A percentile compares a stretch with the other conserved stretches of the same genome.
Conservation (phyloP, 2,888 invertebrate genomes). For the Neoscelio sp. region DNA sequence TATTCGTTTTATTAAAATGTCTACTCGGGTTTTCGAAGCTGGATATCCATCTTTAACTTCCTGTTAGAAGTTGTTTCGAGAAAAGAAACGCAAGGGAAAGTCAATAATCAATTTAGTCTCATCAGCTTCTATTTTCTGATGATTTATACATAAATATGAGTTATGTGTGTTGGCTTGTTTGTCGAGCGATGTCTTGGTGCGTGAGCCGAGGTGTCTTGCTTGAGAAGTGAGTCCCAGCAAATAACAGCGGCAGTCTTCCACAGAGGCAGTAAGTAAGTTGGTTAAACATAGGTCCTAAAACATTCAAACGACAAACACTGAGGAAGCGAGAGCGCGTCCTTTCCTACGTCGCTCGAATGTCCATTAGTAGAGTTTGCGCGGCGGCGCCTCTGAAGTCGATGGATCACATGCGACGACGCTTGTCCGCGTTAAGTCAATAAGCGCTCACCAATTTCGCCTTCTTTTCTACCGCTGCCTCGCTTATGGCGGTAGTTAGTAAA, state of each 20-base stretch:
- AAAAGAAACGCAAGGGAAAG: constrained; percentile 54
- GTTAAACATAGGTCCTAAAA: constrained; percentile 82
- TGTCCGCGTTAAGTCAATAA: constrained; percentile 74
- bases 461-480: too few relatives aligned
- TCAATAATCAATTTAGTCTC: constrained; percentile 62
- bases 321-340: constrained; percentile 71
- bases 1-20: too few relatives aligned
- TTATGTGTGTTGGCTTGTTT: constrained; percentile 41
- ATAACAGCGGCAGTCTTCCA: constrained; percentile 74
- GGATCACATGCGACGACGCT: constrained; percentile 73
- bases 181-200: constrained; percentile 63
- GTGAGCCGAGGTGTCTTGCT: constrained; percentile 61
- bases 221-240: constrained; percentile 66
- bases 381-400: constrained; percentile 81
- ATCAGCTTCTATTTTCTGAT: constrained; percentile 60
- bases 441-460: constrained; percentile 74
- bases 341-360: constrained; percentile 70
- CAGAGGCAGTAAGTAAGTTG: constrained; percentile 82
- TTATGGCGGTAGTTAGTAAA: neutral
- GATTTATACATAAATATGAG: constrained; percentile 62
- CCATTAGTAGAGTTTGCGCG: constrained; percentile 83
- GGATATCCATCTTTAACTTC: too few relatives aligned
- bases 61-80: too few relatives aligned
- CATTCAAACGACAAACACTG: constrained; percentile 82
- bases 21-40: too few relatives aligned